A percentile compares a stretch with the other conserved stretches of the same genome.
Conservation (phyloP, 1,140 invertebrate genomes). For the Paraescarpia echinospica region DNA sequence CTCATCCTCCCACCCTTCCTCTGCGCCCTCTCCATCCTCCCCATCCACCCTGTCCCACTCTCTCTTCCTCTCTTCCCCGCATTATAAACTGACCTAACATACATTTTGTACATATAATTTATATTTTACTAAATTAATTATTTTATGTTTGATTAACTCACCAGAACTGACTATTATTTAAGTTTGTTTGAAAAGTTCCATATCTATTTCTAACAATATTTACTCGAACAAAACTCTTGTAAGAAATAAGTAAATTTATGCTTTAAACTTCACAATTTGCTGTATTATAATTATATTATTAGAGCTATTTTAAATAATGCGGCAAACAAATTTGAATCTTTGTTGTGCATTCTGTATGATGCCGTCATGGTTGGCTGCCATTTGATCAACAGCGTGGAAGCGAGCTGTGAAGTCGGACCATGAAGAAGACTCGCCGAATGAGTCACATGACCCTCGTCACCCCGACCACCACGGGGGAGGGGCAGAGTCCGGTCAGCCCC, state of each 20-base stretch:
- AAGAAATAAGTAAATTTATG: no score
- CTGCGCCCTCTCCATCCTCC: no score
- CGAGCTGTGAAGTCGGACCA: conserved; percentile 51
- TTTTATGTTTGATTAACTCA: background rate
- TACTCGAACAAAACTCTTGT: no score
- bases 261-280: no score
- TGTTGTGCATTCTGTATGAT: background rate
- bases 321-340: no score
- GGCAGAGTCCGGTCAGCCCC: background rate
- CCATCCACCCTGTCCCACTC: no score
- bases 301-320: no score
- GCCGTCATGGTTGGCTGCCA: background rate
- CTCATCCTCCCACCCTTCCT: no score
- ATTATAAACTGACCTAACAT: background rate
- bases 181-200: background rate
- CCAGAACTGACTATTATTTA: background rate
- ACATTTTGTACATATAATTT: background rate
- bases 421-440: conserved; percentile 45
- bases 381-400: conserved; percentile 43
- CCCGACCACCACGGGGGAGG: background rate
- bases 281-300: no score
- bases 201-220: background rate
- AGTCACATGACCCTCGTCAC: no score
- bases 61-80: no score
- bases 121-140: background rate